Evolutionary conservation across 2,888 invertebrate species (phyloP), one percentile per base, ranked within the genome.

Genomic region (Microchrysa polita): DNA sequence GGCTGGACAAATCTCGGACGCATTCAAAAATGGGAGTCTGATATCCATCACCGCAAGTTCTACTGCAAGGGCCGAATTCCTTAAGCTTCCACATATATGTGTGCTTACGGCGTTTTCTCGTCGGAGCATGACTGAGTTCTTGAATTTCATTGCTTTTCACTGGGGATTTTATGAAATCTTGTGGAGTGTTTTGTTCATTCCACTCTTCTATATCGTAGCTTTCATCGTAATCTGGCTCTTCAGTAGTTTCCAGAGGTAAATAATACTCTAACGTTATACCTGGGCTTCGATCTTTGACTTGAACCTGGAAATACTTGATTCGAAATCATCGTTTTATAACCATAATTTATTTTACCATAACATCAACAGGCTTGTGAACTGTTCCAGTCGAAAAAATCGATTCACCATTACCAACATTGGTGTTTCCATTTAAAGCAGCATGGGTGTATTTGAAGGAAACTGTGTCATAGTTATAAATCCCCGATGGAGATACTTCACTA

Each of bases 201-300:
- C 83, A 83, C 7, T 53, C 63, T 1, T 20, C 5, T 2, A 20
- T 60, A 16, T 67, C 65, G 22, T 73, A 65, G 27, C 40, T 40
- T 23, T 72, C 44, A 22, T 65, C 16, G 40, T 69, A 69, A n/a
- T 65, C 65, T 16, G 20, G 22, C 52, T 18, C 44, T 22, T 63
- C 63, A 2, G 57, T 20, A 5, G 83, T 79, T 77, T 88, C 86
- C 75, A 90, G 84, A 57, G 94, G 93, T 75, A 95, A 85, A 77
- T 92, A 90, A 82, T 94, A 96, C 81, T 94, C 93, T 85, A 95
- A 96, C 83, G 93, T 91, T 79, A 95, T 91, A 12, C 93, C 95
- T 55, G 92, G 91, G 86, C 95, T 95, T 78, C 90, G 88, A 83
- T 94, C 92, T 79, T 92, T 91, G 79, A 90, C 92, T 71, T 94